Conservation (phyloP, 2,888 invertebrate species). For the Anticlea derivata region DNA sequence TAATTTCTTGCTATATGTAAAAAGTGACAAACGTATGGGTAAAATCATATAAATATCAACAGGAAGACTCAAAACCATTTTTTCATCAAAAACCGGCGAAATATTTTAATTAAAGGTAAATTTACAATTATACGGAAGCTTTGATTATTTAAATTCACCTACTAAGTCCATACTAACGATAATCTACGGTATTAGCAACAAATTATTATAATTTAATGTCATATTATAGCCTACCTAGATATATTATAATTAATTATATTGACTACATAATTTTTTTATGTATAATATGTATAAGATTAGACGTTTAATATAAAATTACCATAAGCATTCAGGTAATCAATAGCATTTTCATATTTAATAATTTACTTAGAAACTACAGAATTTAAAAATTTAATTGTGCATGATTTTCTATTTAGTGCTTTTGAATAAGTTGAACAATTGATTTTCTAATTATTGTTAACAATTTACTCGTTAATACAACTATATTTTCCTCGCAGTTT, state of each 20-base stretch:
- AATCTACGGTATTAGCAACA: no score
- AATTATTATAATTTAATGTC: no score
- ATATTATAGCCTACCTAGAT: no score
- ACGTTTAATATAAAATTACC: no score
- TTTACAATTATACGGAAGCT: conserved; percentile 15
- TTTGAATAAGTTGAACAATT: not conserved
- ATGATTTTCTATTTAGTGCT: conserved; percentile 21
- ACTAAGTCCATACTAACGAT: not conserved
- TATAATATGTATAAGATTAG: no score
- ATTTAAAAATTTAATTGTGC: conserved; percentile 19
- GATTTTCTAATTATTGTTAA: conserved; percentile 1
- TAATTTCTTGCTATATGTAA: conserved; percentile 29
- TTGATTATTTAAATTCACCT: conserved; percentile 19
- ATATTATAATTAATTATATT: no score
- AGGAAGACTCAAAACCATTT: conserved; percentile 15
- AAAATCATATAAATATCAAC: conserved; percentile 6
- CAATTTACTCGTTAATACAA: no score
- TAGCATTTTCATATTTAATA: not conserved
- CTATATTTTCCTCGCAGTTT: not conserved
- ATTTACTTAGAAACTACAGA: not conserved
- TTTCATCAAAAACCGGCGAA: not conserved
- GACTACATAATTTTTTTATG: no score
- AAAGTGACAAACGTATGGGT: not conserved
- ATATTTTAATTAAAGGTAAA: not conserved
- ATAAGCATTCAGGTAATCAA: not conserved